These are phyloP conservation scores for Coregonus clupeaformis DNA, from an alignment of 2,113 vertebrate genomes.

Conservation along the genomic window DNA sequence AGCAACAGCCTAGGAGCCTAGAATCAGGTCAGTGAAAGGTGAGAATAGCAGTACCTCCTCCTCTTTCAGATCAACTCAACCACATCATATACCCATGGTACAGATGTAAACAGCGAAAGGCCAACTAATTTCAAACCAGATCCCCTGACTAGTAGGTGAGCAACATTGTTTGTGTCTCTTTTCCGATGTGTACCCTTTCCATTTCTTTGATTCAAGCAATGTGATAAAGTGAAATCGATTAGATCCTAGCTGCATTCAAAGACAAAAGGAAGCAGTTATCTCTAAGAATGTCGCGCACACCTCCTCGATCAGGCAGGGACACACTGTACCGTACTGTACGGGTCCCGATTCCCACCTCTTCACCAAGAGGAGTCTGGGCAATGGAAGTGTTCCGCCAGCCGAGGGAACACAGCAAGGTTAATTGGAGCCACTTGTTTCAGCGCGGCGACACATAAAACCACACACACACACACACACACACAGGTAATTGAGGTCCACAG, in stretches of 20 bases:
- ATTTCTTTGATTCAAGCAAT: background rate
- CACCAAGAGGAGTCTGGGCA: slow-evolving; percentile 24
- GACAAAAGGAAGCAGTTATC: slow-evolving; percentile 15
- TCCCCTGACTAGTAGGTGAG: background rate
- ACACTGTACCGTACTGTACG: too few species aligned
- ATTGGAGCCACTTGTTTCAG: slow-evolving; percentile 34
- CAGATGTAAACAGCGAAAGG: slow-evolving; percentile 5
- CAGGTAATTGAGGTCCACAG: slow-evolving; percentile 36
- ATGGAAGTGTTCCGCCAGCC: background rate
- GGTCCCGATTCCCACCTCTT: background rate
- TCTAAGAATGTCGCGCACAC: slow-evolving; percentile 13
- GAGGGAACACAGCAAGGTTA: slow-evolving; percentile 35
- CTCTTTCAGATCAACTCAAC: background rate
- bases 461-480: slow-evolving; percentile 14
- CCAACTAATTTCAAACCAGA: background rate
- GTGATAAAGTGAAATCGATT: slow-evolving; percentile 10
- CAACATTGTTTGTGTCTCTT: background rate
- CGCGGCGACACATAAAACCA: slow-evolving; percentile 15
- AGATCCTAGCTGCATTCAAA: background rate
- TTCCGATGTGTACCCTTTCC: background rate
- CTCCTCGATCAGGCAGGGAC: background rate
- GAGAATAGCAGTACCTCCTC: background rate
- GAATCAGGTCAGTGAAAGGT: slow-evolving; percentile 31
- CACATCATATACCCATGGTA: slow-evolving; percentile 6
- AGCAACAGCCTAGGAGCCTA: slow-evolving; percentile 15